Evolutionary conservation across 2,113 vertebrate genomes (phyloP), one percentile per base, ranked within the genome.

Genomic region (Brienomyrus brachyistius): DNA sequence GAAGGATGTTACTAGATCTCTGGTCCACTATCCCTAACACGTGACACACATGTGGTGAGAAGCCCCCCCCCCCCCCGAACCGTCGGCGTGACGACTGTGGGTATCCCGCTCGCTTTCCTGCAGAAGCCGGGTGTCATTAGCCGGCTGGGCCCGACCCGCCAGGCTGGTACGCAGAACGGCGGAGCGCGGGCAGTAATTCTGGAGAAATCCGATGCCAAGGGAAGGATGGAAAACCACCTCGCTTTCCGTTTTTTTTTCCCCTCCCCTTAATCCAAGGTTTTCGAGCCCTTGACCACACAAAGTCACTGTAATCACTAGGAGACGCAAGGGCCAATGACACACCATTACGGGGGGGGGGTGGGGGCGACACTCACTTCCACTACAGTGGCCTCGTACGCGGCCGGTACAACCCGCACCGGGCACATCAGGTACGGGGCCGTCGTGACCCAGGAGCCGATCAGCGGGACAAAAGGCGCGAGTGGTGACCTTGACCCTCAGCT

Each of bases 241-340:
- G 94, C 95, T 96, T 96, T 95, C 94, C 94, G 94, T 95, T 70
- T 70, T 59, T 59, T 23, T 23, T 13, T 1, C 10, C 31, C 31
- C 74, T 43, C 95, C 92, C 95, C 94, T 94, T 95, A 95, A 95
- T 95, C 95, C 95, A 96, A 95, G 95, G 95, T 95, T 96, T 96
- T 95, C 93, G 94, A 94, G 95, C 94, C 95, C 95, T 91, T 92
- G 94, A 92, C 94, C 93, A 92, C 94, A 94, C 95, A 96, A 96
- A 95, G 95, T 96, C 95, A 94, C 96, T 95, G 96, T 95, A 96
- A 96, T 95, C 95, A 96, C 95, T 95, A 94, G 92, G 94, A 95
- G 96, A 95, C 94, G 96, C 93, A 91, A 92, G 91, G 93, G 94
- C 95, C 95, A 95, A 95, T 94, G 93, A 96, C 94, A 94, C 93